These are phyloP conservation scores for Myotis davidii DNA, from an alignment of 2,113 vertebrate genomes.

Conservation along the genomic window DNA sequence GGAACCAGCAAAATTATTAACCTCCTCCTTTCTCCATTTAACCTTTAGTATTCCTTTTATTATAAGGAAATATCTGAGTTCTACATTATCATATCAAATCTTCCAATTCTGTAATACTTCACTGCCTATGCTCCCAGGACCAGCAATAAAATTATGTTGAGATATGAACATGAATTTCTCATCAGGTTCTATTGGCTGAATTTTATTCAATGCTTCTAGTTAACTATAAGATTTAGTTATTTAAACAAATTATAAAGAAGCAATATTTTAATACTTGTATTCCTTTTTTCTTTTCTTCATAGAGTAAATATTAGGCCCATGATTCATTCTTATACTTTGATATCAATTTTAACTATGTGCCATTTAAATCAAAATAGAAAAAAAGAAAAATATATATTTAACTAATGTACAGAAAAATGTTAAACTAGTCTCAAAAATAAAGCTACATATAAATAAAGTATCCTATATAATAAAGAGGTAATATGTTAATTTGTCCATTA, in stretches of 20 bases:
- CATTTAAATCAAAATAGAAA: not conserved
- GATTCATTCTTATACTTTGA: not conserved
- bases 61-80: not conserved
- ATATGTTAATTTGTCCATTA: too few species aligned
- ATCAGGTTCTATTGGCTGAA: not conserved
- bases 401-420: not conserved
- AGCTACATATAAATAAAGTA: not conserved
- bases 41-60: not conserved
- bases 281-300: conserved; percentile 3
- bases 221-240: conserved; percentile 23
- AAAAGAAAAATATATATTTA: not conserved
- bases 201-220: not conserved
- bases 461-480: too few species aligned
- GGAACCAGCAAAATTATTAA: not conserved
- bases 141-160: not conserved
- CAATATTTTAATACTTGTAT: not conserved
- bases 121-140: not conserved
- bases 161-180: not conserved
- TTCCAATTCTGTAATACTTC: not conserved
- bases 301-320: not conserved
- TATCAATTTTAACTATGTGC: not conserved
- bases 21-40: not conserved
- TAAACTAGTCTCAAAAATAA: not conserved
- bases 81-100: not conserved
- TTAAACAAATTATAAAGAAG: not conserved